Conservation (phyloP, 2,888 invertebrate species). For the Platycnemis pennipes region DNA sequence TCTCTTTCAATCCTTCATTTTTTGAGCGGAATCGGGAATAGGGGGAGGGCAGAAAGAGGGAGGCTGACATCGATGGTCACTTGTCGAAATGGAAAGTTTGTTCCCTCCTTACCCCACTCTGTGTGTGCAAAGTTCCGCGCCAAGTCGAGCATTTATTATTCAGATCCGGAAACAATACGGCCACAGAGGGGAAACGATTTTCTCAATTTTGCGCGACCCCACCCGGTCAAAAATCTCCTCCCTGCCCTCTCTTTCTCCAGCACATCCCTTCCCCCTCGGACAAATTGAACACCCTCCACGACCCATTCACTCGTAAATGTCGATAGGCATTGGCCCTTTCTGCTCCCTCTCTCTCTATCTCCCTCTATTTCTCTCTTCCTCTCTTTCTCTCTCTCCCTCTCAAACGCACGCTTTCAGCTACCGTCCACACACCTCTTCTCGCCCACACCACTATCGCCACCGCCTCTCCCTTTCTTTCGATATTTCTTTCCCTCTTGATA, state of each 20-base stretch:
- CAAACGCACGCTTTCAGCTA: background rate
- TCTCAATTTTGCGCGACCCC: background rate
- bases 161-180: conserved; percentile 26
- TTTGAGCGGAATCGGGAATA: background rate
- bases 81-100: conserved; percentile 9
- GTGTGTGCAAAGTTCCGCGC: conserved; percentile 21
- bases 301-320: conserved; percentile 21
- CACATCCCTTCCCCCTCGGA: background rate
- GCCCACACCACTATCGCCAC: background rate
- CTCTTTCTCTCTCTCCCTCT: background rate
- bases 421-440: background rate
- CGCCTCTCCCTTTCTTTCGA: background rate
- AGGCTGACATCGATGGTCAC: conserved; percentile 1
- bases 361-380: background rate
- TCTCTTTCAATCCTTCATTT: background rate
- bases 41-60: background rate
- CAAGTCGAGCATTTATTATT: conserved; percentile 15
- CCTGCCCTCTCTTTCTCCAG: background rate
- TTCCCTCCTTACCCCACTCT: background rate
- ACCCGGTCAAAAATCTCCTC: background rate
- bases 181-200: background rate
- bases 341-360: background rate
- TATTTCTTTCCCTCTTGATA: background rate
- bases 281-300: background rate
- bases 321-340: conserved; percentile 5